Evolutionary conservation across 1,140 invertebrate genomes (phyloP).

Genomic region (Andricus grossulariae): DNA sequence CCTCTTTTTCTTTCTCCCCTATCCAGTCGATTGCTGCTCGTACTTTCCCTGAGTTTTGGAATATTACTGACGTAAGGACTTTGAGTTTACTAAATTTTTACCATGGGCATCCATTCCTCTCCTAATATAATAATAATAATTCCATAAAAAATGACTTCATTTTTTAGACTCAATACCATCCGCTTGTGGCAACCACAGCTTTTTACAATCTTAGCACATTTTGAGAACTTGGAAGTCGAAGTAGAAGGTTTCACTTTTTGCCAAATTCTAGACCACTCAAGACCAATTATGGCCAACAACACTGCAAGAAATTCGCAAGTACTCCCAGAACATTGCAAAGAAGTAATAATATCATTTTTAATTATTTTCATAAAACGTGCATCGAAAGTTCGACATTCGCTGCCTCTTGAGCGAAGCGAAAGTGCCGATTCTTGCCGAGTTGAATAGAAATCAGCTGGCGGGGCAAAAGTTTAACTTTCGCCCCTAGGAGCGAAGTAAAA

Average conservation of each 20-base stretch:
- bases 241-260: slow-evolving; percentile 56
- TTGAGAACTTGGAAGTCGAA: slow-evolving; percentile 31
- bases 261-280: slow-evolving; percentile 60
- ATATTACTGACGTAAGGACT: slow-evolving; percentile 75
- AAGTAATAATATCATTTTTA: background rate
- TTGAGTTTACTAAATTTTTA: background rate
- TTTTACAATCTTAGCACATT: slow-evolving; percentile 76
- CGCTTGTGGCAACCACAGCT: slow-evolving; percentile 80
- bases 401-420: too few species aligned
- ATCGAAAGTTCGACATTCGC: too few species aligned
- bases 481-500: too few species aligned
- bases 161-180: slow-evolving; percentile 73
- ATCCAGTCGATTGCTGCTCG: slow-evolving; percentile 66
- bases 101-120: background rate
- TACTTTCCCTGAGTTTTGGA: slow-evolving; percentile 70
- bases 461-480: too few species aligned
- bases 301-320: slow-evolving; percentile 33
- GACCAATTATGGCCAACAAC: slow-evolving; percentile 4
- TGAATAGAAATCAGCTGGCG: too few species aligned
- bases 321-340: background rate
- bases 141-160: slow-evolving; percentile 47
- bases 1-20: slow-evolving; percentile 72
- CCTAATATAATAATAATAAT: background rate
- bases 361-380: background rate
- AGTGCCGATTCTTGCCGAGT: too few species aligned